phyloP scores from a whole-genome alignment of 53 echinoderm and acorn worm genomes.

The Luidia sarsii region DNA sequence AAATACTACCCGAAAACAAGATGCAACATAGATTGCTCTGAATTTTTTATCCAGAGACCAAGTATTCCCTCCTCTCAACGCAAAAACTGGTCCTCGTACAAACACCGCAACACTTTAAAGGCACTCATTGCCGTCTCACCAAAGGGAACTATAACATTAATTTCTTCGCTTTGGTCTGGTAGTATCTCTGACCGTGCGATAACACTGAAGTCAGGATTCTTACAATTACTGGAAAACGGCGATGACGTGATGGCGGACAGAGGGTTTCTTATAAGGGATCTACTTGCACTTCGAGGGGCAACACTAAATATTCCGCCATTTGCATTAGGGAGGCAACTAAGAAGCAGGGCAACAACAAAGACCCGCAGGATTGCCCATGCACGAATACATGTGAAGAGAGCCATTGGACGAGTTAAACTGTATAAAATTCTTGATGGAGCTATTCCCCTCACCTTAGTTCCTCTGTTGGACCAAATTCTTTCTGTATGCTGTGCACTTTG shows the following conservation, averaged over 20 bases:
- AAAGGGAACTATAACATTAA: constrained; percentile 16
- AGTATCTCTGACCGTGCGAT: constrained; percentile 15
- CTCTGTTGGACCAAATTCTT: no score
- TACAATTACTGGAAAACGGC: constrained; percentile 10
- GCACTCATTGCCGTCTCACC: constrained; percentile 24
- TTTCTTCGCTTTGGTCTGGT: constrained; percentile 17
- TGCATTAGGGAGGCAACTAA: constrained; percentile 26
- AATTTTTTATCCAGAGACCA: background rate
- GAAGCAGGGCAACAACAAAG: constrained; percentile 14
- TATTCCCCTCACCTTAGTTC: background rate
- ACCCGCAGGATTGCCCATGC: constrained; percentile 27
- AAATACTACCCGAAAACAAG: background rate
- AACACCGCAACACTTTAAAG: constrained; percentile 18
- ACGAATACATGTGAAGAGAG: constrained; percentile 23
- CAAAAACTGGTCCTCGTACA: constrained; percentile 1
- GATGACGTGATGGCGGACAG: constrained; percentile 37
- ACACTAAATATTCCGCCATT: constrained; percentile 49
- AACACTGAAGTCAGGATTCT: constrained; percentile 13
- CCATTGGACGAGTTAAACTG: constrained; percentile 16
- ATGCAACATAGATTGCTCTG: constrained; percentile 6
- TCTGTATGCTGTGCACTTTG: no score
- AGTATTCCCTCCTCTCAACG: background rate
- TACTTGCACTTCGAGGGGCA: constrained; percentile 10
- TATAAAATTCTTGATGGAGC: background rate
- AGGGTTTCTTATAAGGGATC: constrained; percentile 29